Percentiles rank a stretch among this genome's conserved stretches.
Evolutionary conservation across 2,113 vertebrate species (phyloP).

Genomic region (Naja naja): DNA sequence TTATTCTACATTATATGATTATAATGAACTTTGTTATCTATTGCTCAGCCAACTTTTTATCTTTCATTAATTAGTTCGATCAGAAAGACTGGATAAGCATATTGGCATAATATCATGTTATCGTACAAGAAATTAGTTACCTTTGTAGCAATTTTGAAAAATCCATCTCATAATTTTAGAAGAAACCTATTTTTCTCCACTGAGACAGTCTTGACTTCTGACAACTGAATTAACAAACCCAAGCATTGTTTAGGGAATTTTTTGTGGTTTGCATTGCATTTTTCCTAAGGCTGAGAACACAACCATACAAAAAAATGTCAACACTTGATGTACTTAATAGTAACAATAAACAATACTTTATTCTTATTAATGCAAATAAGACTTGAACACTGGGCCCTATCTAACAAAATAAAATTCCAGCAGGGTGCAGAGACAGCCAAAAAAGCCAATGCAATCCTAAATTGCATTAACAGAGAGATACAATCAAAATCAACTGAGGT

Average conservation of each 20-base stretch:
- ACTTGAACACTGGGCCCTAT: no score
- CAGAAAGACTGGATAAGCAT: not conserved
- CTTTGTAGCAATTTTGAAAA: constrained; percentile 26
- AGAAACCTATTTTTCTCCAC: not conserved
- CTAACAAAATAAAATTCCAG: no score
- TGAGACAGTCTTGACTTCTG: not conserved
- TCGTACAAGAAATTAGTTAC: constrained; percentile 21
- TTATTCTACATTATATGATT: constrained; percentile 19
- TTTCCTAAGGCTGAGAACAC: not conserved
- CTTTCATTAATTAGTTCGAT: not conserved
- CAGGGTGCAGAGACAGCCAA: no score
- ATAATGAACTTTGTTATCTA: not conserved
- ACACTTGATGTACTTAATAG: not conserved
- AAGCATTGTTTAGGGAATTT: not conserved
- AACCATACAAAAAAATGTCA: not conserved
- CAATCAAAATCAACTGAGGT: no score
- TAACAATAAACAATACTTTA: not conserved
- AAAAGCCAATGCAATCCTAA: no score
- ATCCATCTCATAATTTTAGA: constrained; percentile 11
- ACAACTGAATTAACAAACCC: not conserved
- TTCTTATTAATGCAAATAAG: not conserved
- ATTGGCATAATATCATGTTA: constrained; percentile 32
- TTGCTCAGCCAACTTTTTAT: not conserved
- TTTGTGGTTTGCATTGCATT: not conserved
- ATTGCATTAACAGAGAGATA: no score